Conservation (phyloP, 2,113 vertebrate species). For the Kryptolebias marmoratus region DNA sequence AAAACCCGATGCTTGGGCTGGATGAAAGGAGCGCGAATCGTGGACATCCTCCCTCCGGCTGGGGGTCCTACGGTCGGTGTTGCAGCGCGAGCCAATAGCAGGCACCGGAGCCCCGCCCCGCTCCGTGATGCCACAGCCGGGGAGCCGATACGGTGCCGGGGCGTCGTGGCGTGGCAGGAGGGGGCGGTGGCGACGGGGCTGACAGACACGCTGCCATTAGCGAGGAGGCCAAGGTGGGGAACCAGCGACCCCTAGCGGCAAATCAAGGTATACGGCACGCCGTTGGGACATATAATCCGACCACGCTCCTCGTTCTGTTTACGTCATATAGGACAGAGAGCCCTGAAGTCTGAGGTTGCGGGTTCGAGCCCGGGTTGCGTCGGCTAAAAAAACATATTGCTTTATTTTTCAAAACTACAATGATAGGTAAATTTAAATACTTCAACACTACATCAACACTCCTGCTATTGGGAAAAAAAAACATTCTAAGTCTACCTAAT, state of each 20-base stretch:
- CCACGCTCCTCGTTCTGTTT: too few species aligned
- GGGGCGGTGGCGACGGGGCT: constrained; percentile 30
- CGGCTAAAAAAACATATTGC: too few species aligned
- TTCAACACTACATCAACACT: too few species aligned
- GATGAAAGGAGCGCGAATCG: constrained; percentile 25
- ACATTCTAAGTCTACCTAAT: too few species aligned
- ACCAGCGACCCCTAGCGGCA: constrained; percentile 46
- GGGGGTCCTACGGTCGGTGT: constrained; percentile 45
- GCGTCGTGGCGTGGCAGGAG: constrained; percentile 56
- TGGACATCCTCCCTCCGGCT: constrained; percentile 40
- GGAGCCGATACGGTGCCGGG: constrained; percentile 46
- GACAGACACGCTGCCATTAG: constrained; percentile 28
- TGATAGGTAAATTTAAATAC: too few species aligned
- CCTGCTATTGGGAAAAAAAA: too few species aligned
- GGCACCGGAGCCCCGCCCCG: constrained; percentile 62
- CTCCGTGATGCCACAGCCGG: constrained; percentile 64
- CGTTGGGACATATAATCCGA: too few species aligned
- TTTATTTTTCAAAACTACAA: too few species aligned
- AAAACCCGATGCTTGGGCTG: constrained; percentile 7
- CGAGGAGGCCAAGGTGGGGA: not conserved
- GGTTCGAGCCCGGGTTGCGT: too few species aligned
- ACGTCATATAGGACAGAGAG: too few species aligned
- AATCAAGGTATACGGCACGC: not conserved
- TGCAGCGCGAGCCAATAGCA: constrained; percentile 53
- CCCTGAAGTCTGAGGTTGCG: too few species aligned